Percentiles rank a stretch among this genome's conserved stretches.
phyloP scores from a whole-genome alignment of 2,888 invertebrate genomes.

The Trissolcus brochymenae region DNA sequence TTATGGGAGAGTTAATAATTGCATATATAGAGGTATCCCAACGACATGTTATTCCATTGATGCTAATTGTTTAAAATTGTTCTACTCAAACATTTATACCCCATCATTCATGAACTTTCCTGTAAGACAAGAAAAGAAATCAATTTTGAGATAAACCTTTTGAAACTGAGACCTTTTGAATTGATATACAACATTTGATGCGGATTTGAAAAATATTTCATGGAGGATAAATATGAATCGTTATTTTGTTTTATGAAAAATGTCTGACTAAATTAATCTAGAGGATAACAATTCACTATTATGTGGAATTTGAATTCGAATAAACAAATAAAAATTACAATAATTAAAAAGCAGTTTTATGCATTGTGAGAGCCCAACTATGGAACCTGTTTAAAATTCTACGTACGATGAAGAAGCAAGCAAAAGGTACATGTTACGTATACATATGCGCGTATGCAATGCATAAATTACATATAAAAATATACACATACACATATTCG shows the following conservation, averaged over 20 bases:
- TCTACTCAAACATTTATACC: conserved; percentile 41
- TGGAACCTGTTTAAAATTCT: conserved; percentile 49
- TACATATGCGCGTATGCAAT: conserved; percentile 51
- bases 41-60: conserved; percentile 50
- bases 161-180: conserved; percentile 16
- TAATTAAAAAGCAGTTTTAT: conserved; percentile 19
- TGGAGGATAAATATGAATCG: no score
- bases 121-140: background rate
- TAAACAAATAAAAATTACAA: no score
- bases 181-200: conserved; percentile 15
- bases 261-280: no score
- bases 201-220: background rate
- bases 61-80: conserved; percentile 40
- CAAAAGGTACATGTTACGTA: conserved; percentile 54
- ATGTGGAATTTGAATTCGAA: no score
- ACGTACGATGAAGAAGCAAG: conserved; percentile 50
- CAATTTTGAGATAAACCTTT: conserved; percentile 20
- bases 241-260: background rate
- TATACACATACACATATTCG: conserved; percentile 55
- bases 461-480: conserved; percentile 50
- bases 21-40: conserved; percentile 55
- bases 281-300: no score
- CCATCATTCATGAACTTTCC: conserved; percentile 2
- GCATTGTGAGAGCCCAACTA: conserved; percentile 44
- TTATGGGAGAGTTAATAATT: conserved; percentile 64